Conservation (phyloP, 2,797 vertebrate species). For the Percopsis omiscomaycus region DNA sequence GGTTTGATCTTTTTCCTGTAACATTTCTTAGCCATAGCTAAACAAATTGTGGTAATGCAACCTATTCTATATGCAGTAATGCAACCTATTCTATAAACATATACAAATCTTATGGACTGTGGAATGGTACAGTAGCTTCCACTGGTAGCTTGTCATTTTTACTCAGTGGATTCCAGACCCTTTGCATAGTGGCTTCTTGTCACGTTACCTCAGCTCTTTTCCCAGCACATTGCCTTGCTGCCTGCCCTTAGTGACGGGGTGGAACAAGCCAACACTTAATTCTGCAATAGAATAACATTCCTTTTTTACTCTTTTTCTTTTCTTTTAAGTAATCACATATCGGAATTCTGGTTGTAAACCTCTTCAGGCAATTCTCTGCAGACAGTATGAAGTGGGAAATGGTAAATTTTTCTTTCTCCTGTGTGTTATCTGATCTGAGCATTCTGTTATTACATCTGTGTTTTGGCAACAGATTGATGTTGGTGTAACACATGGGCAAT, state of each 20-base stretch:
- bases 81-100: too few species aligned
- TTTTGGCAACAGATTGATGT: conserved; percentile 23
- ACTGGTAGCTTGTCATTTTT: conserved; percentile 30
- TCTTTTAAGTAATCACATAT: conserved; percentile 1
- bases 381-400: background rate
- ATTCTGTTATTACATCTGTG: conserved; percentile 21
- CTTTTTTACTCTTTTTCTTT: background rate
- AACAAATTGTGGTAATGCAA: too few species aligned
- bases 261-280: background rate
- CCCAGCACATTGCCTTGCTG: conserved; percentile 25
- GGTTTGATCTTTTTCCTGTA: too few species aligned
- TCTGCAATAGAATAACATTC: background rate
- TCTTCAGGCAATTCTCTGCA: conserved; percentile 3
- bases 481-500: background rate
- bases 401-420: conserved; percentile 5
- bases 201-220: conserved; percentile 23
- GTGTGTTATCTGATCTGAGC: conserved; percentile 29
- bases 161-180: conserved; percentile 27
- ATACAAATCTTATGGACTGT: too few species aligned
- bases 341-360: conserved; percentile 11
- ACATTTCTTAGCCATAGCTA: too few species aligned
- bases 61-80: too few species aligned
- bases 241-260: conserved; percentile 29
- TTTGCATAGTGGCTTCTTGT: conserved; percentile 27
- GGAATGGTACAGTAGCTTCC: background rate